phyloP scores from a whole-genome alignment of 1,140 invertebrate species.

The Hermetia illucens region DNA sequence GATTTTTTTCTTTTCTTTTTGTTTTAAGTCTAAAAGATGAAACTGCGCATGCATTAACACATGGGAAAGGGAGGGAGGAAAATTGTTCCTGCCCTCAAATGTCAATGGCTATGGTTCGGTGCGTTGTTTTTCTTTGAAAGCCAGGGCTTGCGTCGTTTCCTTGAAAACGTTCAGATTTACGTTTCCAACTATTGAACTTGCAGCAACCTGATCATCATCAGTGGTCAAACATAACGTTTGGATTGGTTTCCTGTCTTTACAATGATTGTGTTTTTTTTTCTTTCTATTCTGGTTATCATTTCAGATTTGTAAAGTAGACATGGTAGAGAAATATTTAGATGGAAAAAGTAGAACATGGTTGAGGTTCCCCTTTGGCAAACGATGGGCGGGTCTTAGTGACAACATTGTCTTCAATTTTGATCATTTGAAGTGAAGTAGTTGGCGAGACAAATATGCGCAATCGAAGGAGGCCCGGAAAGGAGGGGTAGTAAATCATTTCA shows the following conservation, averaged over 20 bases:
- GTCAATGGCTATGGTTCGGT: neutral
- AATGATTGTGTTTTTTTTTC: neutral
- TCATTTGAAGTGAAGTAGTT: no score
- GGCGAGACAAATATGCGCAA: no score
- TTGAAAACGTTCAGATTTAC: neutral
- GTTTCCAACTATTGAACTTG: no score
- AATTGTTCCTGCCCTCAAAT: neutral
- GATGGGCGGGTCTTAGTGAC: no score
- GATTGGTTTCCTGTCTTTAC: neutral
- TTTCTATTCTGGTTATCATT: neutral
- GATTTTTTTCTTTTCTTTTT: neutral
- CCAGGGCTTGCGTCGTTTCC: neutral
- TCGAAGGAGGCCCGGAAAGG: no score
- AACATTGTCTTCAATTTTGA: no score
- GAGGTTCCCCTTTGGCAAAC: no score
- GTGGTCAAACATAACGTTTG: neutral
- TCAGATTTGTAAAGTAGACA: neutral
- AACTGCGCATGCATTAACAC: no score
- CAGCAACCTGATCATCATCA: no score
- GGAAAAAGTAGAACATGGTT: no score
- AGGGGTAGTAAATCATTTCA: no score
- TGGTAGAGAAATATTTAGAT: no score
- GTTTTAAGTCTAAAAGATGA: neutral
- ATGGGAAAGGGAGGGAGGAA: neutral
- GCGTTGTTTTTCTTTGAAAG: neutral